Base-by-base conservation (phyloP, 2,797 vertebrate species). In the Anableps anableps region DNA sequence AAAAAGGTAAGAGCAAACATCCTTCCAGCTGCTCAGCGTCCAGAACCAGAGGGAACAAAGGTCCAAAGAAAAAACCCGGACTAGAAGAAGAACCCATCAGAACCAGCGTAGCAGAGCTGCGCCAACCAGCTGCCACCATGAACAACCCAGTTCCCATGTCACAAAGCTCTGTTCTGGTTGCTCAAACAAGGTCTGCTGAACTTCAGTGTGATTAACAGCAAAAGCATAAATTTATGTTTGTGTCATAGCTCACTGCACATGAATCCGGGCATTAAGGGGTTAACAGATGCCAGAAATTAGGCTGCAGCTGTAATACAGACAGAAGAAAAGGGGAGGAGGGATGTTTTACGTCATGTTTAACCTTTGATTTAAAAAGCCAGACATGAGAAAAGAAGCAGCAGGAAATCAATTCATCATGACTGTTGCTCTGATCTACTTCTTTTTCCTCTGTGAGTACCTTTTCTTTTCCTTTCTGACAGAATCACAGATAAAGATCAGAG, bases 321-420 rank as follows among this genome's bases (percentile, higher is more conserved):
- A n/a, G 60, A 19, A 34, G 16, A 26, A 66, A 66, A 66, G 62
- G 62, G 62, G 62, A 36, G 62, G 62, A 62, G 60, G 60, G 34
- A 23, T 38, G 58, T 62, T 62, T 48, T 3, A 62, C 58, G 62
- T 66, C 62, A 66, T 38, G 62, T 66, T 66, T 38, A 66, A 66
- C 62, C 62, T 66, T 38, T 66, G 62, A 38, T 66, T 36, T 66
- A 66, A 66, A 66, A 66, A 66, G 62, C 62, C 11, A 66, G 19
- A 38, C 62, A 38, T 38, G 62, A 38, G 62, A 66, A 66, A 66
- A 66, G 62, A 66, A 66, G 34, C 62, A 66, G 62, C 62, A 66
- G 62, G 62, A 66, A 66, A 66, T 23, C 9, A 7, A 66, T 66
- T 66, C 62, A 66, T 36, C 62, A 66, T 66, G 62, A 66, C 34